A percentile compares a stretch with the other conserved stretches of the same genome.
phyloP scores from a whole-genome alignment of 2,113 vertebrate species.

The Rhynchomys soricoides region DNA sequence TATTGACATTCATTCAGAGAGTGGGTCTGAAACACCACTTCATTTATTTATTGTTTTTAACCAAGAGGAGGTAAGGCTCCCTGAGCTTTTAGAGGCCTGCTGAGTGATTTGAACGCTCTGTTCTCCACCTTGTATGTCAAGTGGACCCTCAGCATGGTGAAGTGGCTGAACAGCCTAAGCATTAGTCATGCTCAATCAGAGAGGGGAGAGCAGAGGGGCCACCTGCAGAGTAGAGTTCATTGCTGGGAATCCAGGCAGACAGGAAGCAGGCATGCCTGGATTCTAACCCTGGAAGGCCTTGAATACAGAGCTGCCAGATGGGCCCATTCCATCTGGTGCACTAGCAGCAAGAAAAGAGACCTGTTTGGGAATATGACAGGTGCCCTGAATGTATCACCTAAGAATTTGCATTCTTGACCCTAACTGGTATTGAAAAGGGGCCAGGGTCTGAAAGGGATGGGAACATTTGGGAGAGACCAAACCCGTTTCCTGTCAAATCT shows the following conservation, averaged over 20 bases:
- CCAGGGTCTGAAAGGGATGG: not conserved
- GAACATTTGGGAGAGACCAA: not conserved
- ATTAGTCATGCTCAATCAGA: not conserved
- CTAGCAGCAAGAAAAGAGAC: not conserved
- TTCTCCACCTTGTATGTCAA: not conserved
- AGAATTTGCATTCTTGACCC: not conserved
- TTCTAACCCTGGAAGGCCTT: not conserved
- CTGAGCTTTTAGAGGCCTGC: not conserved
- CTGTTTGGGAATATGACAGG: too few species aligned
- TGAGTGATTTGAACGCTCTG: not conserved
- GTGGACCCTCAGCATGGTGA: not conserved
- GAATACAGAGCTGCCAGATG: not conserved
- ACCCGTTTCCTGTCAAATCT: not conserved
- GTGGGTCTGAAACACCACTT: not conserved
- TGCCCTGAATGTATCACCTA: not conserved
- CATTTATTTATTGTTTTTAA: not conserved
- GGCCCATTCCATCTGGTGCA: not conserved
- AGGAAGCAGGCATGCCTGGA: not conserved
- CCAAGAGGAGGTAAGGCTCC: not conserved
- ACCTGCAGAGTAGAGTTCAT: not conserved
- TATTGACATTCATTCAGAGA: not conserved
- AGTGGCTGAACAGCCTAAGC: not conserved
- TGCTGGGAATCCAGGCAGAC: not conserved
- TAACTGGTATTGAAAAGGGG: too few species aligned
- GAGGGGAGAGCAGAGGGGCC: not conserved